These are phyloP conservation scores for Oryzias sinensis DNA, from an alignment of 2,797 vertebrate species.

Conservation along the genomic window DNA sequence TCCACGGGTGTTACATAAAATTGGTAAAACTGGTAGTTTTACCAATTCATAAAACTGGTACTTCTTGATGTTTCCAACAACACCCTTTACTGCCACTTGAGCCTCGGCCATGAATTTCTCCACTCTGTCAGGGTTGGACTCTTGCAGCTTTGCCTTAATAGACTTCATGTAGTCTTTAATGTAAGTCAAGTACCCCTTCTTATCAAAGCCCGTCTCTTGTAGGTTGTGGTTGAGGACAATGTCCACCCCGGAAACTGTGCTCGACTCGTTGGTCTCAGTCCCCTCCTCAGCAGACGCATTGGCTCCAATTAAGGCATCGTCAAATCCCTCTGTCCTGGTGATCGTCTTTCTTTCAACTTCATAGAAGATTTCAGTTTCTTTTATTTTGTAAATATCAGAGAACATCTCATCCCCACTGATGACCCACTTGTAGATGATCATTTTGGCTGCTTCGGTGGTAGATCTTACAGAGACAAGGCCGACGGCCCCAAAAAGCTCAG, in stretches of 20 bases:
- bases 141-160: constrained; percentile 78
- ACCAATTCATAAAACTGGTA: too few species aligned
- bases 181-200: constrained; percentile 78
- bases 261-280: constrained; percentile 66
- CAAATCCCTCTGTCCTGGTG: constrained; percentile 78
- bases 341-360: constrained; percentile 89
- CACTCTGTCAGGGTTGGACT: constrained; percentile 81
- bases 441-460: constrained; percentile 48
- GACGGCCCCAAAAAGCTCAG: constrained; percentile 22
- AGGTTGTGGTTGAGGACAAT: constrained; percentile 89
- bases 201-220: constrained; percentile 69
- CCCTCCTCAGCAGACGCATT: constrained; percentile 85
- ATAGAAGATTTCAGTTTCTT: constrained; percentile 73
- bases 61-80: constrained; percentile 79
- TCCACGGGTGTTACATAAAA: too few species aligned
- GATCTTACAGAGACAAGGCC: constrained; percentile 22
- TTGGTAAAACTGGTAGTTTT: too few species aligned
- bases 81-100: constrained; percentile 71
- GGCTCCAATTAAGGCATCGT: constrained; percentile 80
- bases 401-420: constrained; percentile 86
- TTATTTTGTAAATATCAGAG: constrained; percentile 85
- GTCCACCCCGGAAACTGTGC: constrained; percentile 79
- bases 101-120: constrained; percentile 76
- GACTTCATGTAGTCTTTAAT: constrained; percentile 86
- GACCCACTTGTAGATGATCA: constrained; percentile 70